phyloP scores from a whole-genome alignment of 2,113 vertebrate genomes.

The Felis catus region F.catus_Fca126_mat1.0 CM031425.1:26212501-26213000 shows the following conservation, averaged over 20 bases:
- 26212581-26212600: constrained; percentile 80
- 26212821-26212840: constrained; percentile 51
- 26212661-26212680: neutral
- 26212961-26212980: neutral
- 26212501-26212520: constrained; percentile 66
- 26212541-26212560: constrained; percentile 80
- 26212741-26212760: constrained; percentile 60
- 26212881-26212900: neutral
- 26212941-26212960: neutral
- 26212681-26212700: neutral
- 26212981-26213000: constrained; percentile 43
- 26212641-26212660: constrained; percentile 32
- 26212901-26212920: fast-evolving
- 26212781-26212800: constrained; percentile 54
- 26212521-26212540: constrained; percentile 64
- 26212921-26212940: neutral
- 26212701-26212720: neutral
- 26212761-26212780: neutral
- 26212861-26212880: fast-evolving
- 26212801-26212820: neutral
- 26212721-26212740: constrained; percentile 10
- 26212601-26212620: constrained; percentile 67
- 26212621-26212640: constrained; percentile 66
- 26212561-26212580: constrained; percentile 73
- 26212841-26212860: neutral